Conservation (phyloP, 2,888 invertebrate genomes). For the Entomobrya multifasciata region DNA sequence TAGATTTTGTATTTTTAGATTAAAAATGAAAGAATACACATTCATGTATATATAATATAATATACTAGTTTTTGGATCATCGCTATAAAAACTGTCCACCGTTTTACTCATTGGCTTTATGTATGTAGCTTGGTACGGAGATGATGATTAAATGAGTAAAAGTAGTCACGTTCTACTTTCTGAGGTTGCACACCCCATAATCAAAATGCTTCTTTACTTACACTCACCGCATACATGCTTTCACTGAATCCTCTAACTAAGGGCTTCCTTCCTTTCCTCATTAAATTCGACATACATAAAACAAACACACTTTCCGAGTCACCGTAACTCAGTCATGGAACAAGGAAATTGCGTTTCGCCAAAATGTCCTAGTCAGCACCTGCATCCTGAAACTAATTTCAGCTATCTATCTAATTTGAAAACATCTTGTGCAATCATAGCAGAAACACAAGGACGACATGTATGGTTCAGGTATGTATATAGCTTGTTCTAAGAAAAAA, state of each 20-base stretch:
- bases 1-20: neutral
- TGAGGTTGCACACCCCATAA: slow-evolving; percentile 37
- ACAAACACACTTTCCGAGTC: neutral
- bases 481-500: no score
- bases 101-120: no score
- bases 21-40: neutral
- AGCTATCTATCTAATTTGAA: no score
- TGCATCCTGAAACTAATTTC: neutral
- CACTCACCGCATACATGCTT: neutral
- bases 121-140: neutral
- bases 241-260: neutral
- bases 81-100: no score
- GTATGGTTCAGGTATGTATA: no score
- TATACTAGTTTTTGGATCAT: neutral
- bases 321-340: neutral
- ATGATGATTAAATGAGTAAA: slow-evolving; percentile 6
- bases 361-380: neutral
- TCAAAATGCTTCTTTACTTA: slow-evolving; percentile 20
- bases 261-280: neutral
- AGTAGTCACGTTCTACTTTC: slow-evolving; percentile 21
- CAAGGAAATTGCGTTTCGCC: neutral
- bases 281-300: neutral
- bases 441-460: no score
- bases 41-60: neutral
- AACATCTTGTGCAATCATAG: no score